A percentile compares a stretch with the other conserved stretches of the same genome.
phyloP scores from a whole-genome alignment of 1,140 invertebrate species.

The Tetramorium simillimum region DNA sequence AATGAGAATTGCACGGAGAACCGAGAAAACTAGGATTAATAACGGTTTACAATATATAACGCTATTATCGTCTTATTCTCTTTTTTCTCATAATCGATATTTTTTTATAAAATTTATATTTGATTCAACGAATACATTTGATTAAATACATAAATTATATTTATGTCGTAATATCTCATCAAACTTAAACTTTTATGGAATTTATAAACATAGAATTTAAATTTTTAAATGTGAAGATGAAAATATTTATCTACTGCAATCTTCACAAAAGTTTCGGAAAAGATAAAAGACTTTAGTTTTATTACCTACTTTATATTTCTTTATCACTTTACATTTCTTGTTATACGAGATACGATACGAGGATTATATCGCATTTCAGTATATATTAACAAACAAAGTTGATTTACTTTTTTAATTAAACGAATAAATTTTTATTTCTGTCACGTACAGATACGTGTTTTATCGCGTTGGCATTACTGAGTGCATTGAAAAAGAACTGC shows the following conservation, averaged over 20 bases:
- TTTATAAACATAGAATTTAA: not conserved
- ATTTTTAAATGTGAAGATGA: not conserved
- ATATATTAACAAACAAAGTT: not conserved
- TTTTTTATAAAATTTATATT: not conserved
- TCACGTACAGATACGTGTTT: not conserved
- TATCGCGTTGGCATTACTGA: not conserved
- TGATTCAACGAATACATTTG: not conserved
- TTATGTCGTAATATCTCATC: not conserved
- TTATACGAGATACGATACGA: not conserved
- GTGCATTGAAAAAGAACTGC: not conserved
- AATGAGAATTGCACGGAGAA: conserved; percentile 10
- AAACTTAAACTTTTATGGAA: not conserved
- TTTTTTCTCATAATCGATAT: not conserved
- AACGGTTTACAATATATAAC: not conserved
- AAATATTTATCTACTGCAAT: conserved; percentile 1
- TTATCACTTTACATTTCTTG: not conserved
- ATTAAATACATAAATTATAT: not conserved
- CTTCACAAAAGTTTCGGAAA: not conserved
- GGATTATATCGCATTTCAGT: conserved; percentile 3
- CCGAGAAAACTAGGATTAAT: conserved; percentile 1
- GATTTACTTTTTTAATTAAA: conserved; percentile 15
- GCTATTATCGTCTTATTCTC: not conserved
- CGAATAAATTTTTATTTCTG: not conserved
- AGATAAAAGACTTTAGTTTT: not conserved
- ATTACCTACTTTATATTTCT: not conserved